Evolutionary conservation across 1,140 invertebrate genomes (phyloP).

Genomic region (Drosophila watanabei): DNA sequence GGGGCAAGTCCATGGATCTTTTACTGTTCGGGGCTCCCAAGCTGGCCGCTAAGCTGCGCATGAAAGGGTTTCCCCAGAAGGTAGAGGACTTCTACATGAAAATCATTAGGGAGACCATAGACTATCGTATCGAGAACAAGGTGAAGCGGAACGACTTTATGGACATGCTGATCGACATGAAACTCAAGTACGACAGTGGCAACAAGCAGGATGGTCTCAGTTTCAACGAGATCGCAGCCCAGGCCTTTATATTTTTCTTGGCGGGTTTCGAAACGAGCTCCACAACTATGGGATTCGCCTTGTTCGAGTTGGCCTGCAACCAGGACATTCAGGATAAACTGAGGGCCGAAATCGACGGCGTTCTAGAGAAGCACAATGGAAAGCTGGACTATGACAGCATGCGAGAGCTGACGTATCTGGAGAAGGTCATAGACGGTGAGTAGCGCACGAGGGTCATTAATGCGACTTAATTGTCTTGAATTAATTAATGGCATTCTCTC

Average conservation of each 20-base stretch:
- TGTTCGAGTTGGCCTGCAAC: constrained; percentile 87
- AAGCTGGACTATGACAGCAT: constrained; percentile 73
- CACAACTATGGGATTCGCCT: constrained; percentile 86
- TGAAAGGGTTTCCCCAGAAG: constrained; percentile 70
- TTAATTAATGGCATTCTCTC: background rate
- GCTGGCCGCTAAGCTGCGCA: constrained; percentile 31
- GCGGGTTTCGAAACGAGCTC: constrained; percentile 89
- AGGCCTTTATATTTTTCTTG: constrained; percentile 86
- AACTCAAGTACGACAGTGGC: constrained; percentile 49
- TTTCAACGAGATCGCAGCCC: constrained; percentile 74
- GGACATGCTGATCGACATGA: constrained; percentile 87
- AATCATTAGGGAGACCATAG: constrained; percentile 63
- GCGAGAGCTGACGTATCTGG: constrained; percentile 76
- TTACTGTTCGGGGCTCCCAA: constrained; percentile 50
- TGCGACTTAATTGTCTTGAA: background rate
- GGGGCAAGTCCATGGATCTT: constrained; percentile 18
- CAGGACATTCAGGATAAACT: constrained; percentile 86
- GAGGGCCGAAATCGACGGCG: constrained; percentile 85
- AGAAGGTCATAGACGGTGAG: constrained; percentile 69
- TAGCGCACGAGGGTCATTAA: background rate
- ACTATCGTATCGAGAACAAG: constrained; percentile 50
- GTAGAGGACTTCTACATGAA: constrained; percentile 86
- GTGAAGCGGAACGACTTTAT: constrained; percentile 71
- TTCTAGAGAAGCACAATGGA: constrained; percentile 80
- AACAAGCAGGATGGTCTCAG: constrained; percentile 35